phyloP scores from a whole-genome alignment of 2,113 vertebrate species.

The Falcunculus frontatus region DNA sequence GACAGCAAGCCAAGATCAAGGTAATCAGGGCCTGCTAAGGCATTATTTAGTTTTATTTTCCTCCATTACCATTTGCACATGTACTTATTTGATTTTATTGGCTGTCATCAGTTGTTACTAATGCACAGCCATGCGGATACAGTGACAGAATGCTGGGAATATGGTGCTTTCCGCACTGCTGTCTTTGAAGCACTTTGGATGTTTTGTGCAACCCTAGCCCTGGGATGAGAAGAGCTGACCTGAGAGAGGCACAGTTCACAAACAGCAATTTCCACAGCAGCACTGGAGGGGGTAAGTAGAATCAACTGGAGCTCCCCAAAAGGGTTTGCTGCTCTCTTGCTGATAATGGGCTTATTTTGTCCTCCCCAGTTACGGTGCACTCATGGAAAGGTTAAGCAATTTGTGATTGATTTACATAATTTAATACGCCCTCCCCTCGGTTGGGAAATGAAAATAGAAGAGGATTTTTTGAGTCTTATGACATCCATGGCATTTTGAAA shows the following conservation, averaged over 20 bases:
- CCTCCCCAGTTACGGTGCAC: not conserved
- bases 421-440: conserved; percentile 17
- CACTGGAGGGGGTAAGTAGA: not conserved
- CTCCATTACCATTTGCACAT: conserved; percentile 12
- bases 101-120: not conserved
- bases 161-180: not conserved
- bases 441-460: conserved; percentile 35
- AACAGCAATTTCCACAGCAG: not conserved
- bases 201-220: not conserved
- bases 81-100: conserved; percentile 21
- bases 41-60: conserved; percentile 25
- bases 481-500: conserved; percentile 11
- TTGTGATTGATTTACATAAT: conserved; percentile 55
- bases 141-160: not conserved
- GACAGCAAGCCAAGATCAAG: not conserved
- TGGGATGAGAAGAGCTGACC: not conserved
- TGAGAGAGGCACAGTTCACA: not conserved
- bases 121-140: not conserved
- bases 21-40: not conserved
- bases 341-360: conserved; percentile 56
- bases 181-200: not conserved
- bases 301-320: conserved; percentile 36
- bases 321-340: conserved; percentile 13
- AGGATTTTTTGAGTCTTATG: not conserved
- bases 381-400: conserved; percentile 57